Percentiles rank a stretch among this genome's conserved stretches.
These are phyloP conservation scores for Drosophila merina DNA, from an alignment of 2,888 invertebrate genomes.

Conservation along the genomic window DNA sequence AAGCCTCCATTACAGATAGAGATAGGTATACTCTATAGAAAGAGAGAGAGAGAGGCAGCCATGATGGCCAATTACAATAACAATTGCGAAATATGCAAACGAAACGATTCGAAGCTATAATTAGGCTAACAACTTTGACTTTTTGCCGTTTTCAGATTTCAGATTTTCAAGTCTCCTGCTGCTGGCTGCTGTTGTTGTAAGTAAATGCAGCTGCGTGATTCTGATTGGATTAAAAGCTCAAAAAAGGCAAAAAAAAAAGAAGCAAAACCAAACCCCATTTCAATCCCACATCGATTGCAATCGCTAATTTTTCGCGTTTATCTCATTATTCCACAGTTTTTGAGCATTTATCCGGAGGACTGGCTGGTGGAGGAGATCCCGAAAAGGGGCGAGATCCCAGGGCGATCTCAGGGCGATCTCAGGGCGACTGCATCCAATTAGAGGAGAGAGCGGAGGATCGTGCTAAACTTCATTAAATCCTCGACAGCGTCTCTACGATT, in stretches of 20 bases:
- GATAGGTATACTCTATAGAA: neutral
- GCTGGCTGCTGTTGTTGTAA: constrained; percentile 44
- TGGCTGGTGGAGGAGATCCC: constrained; percentile 15
- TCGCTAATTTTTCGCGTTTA: constrained; percentile 82
- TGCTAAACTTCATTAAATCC: constrained; percentile 81
- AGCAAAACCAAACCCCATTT: constrained; percentile 38
- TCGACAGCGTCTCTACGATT: constrained; percentile 17
- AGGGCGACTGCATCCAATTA: constrained; percentile 67
- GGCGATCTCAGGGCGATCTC: neutral
- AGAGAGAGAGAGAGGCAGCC: constrained; percentile 45
- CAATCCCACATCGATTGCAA: constrained; percentile 55
- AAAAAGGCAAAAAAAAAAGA: constrained; percentile 33
- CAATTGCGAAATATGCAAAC: constrained; percentile 73
- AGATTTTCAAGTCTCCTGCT: neutral
- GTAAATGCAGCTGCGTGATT: constrained; percentile 78
- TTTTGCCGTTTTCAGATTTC: constrained; percentile 1
- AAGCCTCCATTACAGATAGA: constrained; percentile 48
- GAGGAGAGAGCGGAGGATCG: constrained; percentile 63
- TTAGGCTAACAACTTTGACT: constrained; percentile 65
- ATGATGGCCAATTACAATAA: constrained; percentile 74
- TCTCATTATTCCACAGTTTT: constrained; percentile 81
- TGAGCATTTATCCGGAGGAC: constrained; percentile 67
- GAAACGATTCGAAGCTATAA: constrained; percentile 43
- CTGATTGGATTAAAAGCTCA: constrained; percentile 72
- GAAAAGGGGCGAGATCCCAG: constrained; percentile 33